A percentile compares a stretch with the other conserved stretches of the same genome.
phyloP scores from a whole-genome alignment of 1,140 invertebrate species.

The Phthorimaea operculella region DNA sequence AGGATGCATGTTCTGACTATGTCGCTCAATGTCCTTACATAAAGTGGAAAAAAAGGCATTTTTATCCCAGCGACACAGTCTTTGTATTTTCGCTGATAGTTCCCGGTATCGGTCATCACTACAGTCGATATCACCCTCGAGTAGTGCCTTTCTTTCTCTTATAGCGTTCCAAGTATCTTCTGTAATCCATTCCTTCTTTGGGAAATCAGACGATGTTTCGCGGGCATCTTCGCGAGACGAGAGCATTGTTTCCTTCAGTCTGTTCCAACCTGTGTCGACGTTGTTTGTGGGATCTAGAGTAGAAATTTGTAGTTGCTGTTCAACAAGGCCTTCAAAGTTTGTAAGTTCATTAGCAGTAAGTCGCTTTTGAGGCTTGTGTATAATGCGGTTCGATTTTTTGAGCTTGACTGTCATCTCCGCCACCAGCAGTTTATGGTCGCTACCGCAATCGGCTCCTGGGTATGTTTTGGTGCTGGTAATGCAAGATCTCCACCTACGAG shows the following conservation, averaged over 20 bases:
- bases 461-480: conserved; percentile 21
- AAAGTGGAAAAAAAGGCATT: conserved; percentile 12
- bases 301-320: too few relatives aligned
- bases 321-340: too few relatives aligned
- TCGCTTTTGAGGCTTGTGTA: too few relatives aligned
- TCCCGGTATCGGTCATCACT: not conserved
- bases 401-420: conserved; percentile 8
- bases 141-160: conserved; percentile 14
- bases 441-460: conserved; percentile 23
- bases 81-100: conserved; percentile 12
- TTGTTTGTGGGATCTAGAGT: too few relatives aligned
- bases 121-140: conserved; percentile 6
- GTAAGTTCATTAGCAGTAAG: too few relatives aligned
- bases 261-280: not conserved
- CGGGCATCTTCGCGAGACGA: not conserved
- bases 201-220: not conserved
- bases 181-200: conserved; percentile 14
- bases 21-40: conserved; percentile 10
- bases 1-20: too few relatives aligned
- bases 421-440: conserved; percentile 27
- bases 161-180: conserved; percentile 20
- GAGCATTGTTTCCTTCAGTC: not conserved
- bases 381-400: conserved; percentile 7
- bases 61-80: conserved; percentile 14
- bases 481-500: conserved; percentile 18